Evolutionary conservation across 1,140 invertebrate species (phyloP), one percentile per base, ranked within the genome.

Genomic region (Notospermus geniculatus): DNA sequence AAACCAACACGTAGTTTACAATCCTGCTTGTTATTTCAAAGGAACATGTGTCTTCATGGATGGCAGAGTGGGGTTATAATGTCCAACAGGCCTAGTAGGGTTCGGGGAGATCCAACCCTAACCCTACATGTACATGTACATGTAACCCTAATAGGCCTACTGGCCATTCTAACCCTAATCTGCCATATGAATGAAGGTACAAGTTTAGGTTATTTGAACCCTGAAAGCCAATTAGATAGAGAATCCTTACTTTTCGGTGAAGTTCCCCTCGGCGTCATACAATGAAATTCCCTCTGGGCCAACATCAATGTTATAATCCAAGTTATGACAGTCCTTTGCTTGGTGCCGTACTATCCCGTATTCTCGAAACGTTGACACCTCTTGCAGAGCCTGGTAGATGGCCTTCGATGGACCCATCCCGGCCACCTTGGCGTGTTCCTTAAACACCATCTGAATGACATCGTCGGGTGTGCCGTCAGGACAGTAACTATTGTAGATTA

Each of bases 271-370:
- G 4, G 62, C 29, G 60, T 78, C 67, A 74, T 88, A 88, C 17
- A 92, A 85, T 53, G 87, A 87, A 59, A 92, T 87, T 59, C 91
- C 91, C 71, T 90, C 88, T 0, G 91, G 90, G 1, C 91, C 90
- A 15, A 94, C 90, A 2, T 89, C 89, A 43, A 91, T 81, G 62
- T 78, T 74, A 11, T 72, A 29, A 23, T 55, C 54, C 54, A 27
- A 4, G 28, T 29, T 29, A 25, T 7, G 22, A 29, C 7, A 55
- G 54, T 68, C 66, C 70, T 88, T 89, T 58, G 88, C 88, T 71
- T 88, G 86, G 78, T 92, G 93, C 63, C 90, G 80, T 76, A 93
- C 91, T 77, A 91, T 88, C 0, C 91, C 92, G 77, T 91, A 93
- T 23, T 87, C 87, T 64, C 89, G 87, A 61, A 92, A 80, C 58